Conservation (phyloP, 2,888 invertebrate genomes). For the Mystacides longicornis region DNA sequence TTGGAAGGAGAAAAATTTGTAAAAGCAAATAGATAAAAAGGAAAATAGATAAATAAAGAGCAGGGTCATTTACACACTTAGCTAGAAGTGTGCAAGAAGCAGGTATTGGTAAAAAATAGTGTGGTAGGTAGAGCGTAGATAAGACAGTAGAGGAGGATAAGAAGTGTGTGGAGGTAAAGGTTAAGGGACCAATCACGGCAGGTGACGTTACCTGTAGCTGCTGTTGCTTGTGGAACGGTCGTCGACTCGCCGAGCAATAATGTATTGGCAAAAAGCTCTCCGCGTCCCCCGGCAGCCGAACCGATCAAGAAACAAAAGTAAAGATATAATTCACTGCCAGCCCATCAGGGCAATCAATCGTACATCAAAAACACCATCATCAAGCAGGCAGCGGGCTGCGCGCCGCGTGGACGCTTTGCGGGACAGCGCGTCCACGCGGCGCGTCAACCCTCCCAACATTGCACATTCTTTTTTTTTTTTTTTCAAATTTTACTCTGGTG, state of each 20-base stretch:
- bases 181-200: constrained; percentile 14
- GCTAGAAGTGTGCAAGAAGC: no score
- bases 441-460: constrained; percentile 1
- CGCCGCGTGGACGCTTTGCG: not conserved
- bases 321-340: constrained; percentile 26
- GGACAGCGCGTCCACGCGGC: constrained; percentile 1
- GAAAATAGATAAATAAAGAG: no score
- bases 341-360: not conserved
- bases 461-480: no score
- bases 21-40: no score
- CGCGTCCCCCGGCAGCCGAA: constrained; percentile 53
- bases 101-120: no score
- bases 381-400: not conserved
- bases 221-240: constrained; percentile 54
- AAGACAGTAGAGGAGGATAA: not conserved
- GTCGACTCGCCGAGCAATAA: constrained; percentile 56
- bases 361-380: not conserved
- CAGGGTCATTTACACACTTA: no score
- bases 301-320: constrained; percentile 43
- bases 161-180: constrained; percentile 11
- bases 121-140: no score
- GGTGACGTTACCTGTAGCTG: constrained; percentile 28
- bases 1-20: no score
- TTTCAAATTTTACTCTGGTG: constrained; percentile 7
- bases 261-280: constrained; percentile 55